These are phyloP conservation scores for Hypotaenidia philippensis DNA, from an alignment of 2,797 vertebrate genomes.

Conservation along the genomic window DNA sequence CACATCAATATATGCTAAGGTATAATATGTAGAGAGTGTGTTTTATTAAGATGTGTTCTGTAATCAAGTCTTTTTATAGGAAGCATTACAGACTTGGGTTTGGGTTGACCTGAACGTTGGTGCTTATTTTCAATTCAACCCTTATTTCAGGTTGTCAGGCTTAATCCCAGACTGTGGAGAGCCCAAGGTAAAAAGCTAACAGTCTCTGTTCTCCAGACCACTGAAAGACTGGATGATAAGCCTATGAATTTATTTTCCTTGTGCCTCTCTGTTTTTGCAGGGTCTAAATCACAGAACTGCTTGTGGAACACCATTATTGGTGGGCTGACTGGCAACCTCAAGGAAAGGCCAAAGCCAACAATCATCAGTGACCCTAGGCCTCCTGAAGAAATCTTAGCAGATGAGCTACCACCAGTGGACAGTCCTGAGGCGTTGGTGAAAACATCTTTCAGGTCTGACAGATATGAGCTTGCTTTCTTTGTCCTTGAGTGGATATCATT, in stretches of 20 bases:
- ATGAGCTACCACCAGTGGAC: slow-evolving; percentile 89
- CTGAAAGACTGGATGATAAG: neutral
- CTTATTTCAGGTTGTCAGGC: neutral
- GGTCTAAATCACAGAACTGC: slow-evolving; percentile 94
- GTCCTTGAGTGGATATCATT: neutral
- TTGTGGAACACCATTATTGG: slow-evolving; percentile 90
- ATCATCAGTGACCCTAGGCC: slow-evolving; percentile 85
- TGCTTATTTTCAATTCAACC: neutral
- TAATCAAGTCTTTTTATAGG: neutral
- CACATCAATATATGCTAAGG: neutral
- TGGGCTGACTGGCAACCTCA: slow-evolving; percentile 84
- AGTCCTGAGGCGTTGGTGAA: slow-evolving; percentile 91
- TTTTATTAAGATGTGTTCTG: neutral
- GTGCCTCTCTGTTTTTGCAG: slow-evolving; percentile 66
- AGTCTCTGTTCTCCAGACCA: neutral
- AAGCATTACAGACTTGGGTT: neutral
- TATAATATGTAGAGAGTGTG: neutral
- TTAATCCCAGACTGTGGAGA: neutral
- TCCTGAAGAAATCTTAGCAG: slow-evolving; percentile 93
- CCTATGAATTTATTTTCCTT: neutral
- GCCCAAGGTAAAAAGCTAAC: neutral
- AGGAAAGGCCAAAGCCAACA: slow-evolving; percentile 85
- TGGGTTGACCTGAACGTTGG: neutral
- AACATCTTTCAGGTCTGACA: slow-evolving; percentile 91
- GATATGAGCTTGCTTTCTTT: neutral